These are phyloP conservation scores for Artemia franciscana DNA, from an alignment of 1,140 invertebrate species.

Conservation along the genomic window DNA sequence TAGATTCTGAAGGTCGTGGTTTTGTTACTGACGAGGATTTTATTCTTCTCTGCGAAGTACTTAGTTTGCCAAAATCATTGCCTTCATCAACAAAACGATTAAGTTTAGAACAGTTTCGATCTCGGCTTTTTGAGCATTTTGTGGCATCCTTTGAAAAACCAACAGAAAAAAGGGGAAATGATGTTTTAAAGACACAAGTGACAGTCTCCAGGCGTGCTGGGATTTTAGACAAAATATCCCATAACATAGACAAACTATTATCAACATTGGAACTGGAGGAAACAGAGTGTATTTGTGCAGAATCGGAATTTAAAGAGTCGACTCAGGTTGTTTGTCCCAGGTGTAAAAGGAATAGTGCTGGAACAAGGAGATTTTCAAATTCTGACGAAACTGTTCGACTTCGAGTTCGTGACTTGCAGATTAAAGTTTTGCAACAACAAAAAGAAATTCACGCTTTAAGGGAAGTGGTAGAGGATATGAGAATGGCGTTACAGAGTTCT, in stretches of 20 bases:
- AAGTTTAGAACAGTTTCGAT: neutral
- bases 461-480: neutral
- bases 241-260: neutral
- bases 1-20: neutral
- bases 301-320: neutral
- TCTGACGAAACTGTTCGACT: neutral
- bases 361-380: neutral
- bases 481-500: neutral
- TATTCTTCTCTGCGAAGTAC: neutral
- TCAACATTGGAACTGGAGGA: neutral
- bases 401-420: neutral
- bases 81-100: neutral
- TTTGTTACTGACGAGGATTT: neutral
- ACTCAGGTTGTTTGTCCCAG: neutral
- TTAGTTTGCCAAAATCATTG: neutral
- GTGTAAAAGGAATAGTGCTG: neutral
- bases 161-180: neutral
- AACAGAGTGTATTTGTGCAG: neutral
- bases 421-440: neutral
- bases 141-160: neutral
- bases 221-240: neutral
- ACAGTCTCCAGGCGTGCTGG: neutral
- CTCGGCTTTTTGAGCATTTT: neutral
- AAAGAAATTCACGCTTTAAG: neutral
- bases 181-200: neutral